These are phyloP conservation scores for Phania funesta DNA, from an alignment of 2,888 invertebrate species.

Conservation along the genomic window DNA sequence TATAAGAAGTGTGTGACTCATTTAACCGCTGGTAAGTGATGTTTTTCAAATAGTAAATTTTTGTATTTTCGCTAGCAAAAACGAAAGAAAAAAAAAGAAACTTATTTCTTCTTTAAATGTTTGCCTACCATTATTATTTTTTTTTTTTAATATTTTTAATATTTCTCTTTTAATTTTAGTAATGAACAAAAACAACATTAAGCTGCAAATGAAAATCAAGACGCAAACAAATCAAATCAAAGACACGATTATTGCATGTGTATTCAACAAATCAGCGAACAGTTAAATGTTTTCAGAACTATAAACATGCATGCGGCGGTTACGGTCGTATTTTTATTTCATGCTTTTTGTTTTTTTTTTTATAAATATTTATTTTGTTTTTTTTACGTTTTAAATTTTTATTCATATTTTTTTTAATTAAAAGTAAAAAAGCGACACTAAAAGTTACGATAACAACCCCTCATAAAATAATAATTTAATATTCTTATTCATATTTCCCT, in stretches of 20 bases:
- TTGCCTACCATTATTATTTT: slow-evolving; percentile 1
- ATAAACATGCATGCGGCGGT: slow-evolving; percentile 54
- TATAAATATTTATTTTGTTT: neutral
- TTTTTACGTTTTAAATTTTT: slow-evolving; percentile 6
- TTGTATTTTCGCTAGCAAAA: too few species aligned
- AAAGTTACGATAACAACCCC: too few species aligned
- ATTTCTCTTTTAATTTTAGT: slow-evolving; percentile 26
- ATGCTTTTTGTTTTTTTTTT: neutral
- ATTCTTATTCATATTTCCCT: too few species aligned
- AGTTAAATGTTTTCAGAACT: slow-evolving; percentile 28
- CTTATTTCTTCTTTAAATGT: neutral
- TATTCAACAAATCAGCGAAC: slow-evolving; percentile 16
- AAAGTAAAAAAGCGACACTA: slow-evolving; percentile 21
- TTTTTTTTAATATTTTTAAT: slow-evolving; percentile 3
- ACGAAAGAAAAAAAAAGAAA: slow-evolving; percentile 1
- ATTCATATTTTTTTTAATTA: slow-evolving; percentile 3
- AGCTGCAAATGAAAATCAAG: neutral
- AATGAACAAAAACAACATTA: slow-evolving; percentile 35
- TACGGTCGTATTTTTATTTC: slow-evolving; percentile 57
- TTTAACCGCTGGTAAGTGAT: neutral
- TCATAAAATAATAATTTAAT: too few species aligned
- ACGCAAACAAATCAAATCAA: neutral
- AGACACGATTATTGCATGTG: slow-evolving; percentile 58
- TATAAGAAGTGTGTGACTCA: slow-evolving; percentile 26
- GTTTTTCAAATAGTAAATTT: neutral